Percentiles rank a stretch among this genome's conserved stretches.
phyloP scores from a whole-genome alignment of 2,113 vertebrate genomes.

The Solenodon paradoxus region DNA sequence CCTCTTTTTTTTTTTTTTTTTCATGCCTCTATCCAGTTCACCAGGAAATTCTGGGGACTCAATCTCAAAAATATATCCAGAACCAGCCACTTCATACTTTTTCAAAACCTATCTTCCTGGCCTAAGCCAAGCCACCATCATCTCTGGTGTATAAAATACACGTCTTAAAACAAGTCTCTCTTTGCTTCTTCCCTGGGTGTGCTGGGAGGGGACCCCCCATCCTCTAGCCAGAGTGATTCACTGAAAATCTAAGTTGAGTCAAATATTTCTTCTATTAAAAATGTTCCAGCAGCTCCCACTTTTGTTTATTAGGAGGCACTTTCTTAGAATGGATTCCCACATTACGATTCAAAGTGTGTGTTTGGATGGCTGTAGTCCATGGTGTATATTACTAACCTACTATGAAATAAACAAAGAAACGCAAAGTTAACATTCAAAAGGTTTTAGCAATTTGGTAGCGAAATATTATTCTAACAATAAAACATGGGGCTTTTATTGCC shows the following conservation, averaged over 20 bases:
- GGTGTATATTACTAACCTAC: accelerated
- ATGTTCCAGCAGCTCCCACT: accelerated
- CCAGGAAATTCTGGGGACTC: neutral
- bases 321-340: neutral
- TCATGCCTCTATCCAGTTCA: neutral
- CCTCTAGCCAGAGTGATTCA: neutral
- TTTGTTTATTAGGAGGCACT: neutral
- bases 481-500: neutral
- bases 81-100: neutral
- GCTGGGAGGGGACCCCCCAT: neutral
- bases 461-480: neutral
- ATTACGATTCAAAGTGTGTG: no score
- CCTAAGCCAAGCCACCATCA: neutral
- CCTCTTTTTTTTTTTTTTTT: neutral
- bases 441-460: neutral
- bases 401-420: neutral
- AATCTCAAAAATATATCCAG: neutral
- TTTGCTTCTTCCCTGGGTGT: neutral
- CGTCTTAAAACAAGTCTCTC: no score
- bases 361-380: neutral
- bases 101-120: neutral
- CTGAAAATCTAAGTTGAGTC: neutral
- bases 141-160: neutral
- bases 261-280: neutral
- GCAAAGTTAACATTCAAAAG: neutral